phyloP scores from a whole-genome alignment of 2,888 invertebrate genomes.

The Cactoblastis cactorum region DNA sequence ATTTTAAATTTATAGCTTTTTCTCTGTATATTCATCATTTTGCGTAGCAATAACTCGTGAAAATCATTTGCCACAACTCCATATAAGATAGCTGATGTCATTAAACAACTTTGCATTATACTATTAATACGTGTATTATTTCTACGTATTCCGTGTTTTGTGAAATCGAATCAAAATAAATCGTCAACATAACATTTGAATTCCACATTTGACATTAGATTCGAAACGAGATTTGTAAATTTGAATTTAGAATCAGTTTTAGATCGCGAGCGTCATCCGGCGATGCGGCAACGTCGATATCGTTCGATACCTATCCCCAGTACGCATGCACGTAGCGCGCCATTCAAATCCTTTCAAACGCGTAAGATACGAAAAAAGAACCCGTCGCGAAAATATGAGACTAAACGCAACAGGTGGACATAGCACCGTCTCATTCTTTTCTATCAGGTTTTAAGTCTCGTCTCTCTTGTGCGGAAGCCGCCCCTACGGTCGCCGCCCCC shows the following conservation, averaged over 20 bases:
- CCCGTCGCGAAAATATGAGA: constrained; percentile 69
- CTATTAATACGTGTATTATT: no score
- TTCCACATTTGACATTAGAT: neutral
- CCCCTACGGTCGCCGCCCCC: constrained; percentile 74
- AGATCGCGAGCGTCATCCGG: constrained; percentile 44
- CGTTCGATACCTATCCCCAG: constrained; percentile 61
- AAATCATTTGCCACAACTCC: no score
- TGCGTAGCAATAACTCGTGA: neutral
- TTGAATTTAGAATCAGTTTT: constrained; percentile 32
- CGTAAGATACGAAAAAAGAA: constrained; percentile 71
- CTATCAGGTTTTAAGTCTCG: constrained; percentile 65
- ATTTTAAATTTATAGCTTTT: neutral
- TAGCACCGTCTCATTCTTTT: constrained; percentile 77
- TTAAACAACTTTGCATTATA: no score
- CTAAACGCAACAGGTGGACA: constrained; percentile 75
- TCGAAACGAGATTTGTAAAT: constrained; percentile 26
- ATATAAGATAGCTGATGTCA: no score
- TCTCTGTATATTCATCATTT: neutral
- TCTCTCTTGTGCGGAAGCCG: constrained; percentile 73
- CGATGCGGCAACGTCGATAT: constrained; percentile 47
- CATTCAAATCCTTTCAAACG: constrained; percentile 67
- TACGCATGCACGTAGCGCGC: constrained; percentile 65
- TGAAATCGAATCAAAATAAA: neutral
- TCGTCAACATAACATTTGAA: neutral
- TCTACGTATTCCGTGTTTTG: no score